Evolutionary conservation across 2,797 vertebrate species (phyloP), one percentile per base, ranked within the genome.

Genomic region (Falco rusticolus): DNA sequence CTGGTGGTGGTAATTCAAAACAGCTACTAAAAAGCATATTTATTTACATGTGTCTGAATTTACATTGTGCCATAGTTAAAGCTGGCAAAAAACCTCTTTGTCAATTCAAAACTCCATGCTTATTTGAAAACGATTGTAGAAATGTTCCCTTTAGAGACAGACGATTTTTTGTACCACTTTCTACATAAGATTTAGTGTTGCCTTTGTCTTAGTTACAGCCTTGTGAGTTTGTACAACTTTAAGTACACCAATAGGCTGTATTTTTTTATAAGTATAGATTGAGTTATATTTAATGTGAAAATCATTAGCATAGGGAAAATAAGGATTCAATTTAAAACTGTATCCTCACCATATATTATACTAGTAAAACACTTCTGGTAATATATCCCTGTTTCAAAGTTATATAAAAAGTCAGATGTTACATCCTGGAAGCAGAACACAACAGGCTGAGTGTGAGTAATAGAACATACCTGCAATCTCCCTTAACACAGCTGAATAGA

Each of bases 11-110:
- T 37, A 94, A 93, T 83, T 77, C 5, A 6, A 90, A 96, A 80
- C 45, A 90, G 64, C 68, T 33, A 76, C 81, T 61, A 50, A 87
- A 96, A 84, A 84, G 11, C 24, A 21, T 77, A 31, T 88, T 93
- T 88, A 61, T 94, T 95, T 86, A 79, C 63, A 57, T 74, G 33
- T 81, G 34, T 45, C 53, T 90, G 84, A 80, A 86, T 91, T 94
- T 95, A 50, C 31, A 80, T 54, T 75, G 34, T 71, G 13, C 54
- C 65, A 43, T 50, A 78, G 56, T 87, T 71, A 75, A 56, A 81
- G 37, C 1, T 86, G 85, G 26, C 0, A 0, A 91, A 28, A 28
- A 78, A 56, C n/a, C n/a, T 87, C 29, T 61, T 84, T 70, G 68
- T 86, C 84, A 86, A 41, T 84, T 90, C 45, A 70, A 56, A 77